phyloP scores from a whole-genome alignment of 2,888 invertebrate species.

The Anthrax anthrax region DNA sequence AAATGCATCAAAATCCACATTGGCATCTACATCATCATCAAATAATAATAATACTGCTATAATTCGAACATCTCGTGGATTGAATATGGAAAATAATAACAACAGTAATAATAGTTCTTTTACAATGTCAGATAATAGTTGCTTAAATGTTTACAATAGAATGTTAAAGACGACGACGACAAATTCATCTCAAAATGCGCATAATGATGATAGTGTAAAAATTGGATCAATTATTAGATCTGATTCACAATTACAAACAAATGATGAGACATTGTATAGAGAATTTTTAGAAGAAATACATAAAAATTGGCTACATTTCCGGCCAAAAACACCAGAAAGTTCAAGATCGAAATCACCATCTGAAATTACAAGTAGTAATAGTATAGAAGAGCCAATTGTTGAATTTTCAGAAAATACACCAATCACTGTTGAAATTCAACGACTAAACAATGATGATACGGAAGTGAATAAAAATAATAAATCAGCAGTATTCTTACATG shows the following conservation, averaged over 20 bases:
- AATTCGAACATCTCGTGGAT: background rate
- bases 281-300: slow-evolving; percentile 30
- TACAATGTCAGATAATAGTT: background rate
- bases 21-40: background rate
- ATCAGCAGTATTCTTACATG: slow-evolving; percentile 8
- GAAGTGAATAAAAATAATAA: slow-evolving; percentile 7
- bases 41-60: background rate
- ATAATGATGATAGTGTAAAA: slow-evolving; percentile 1
- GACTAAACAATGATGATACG: slow-evolving; percentile 12
- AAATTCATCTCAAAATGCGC: background rate
- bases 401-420: slow-evolving; percentile 29
- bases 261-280: slow-evolving; percentile 15
- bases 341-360: background rate
- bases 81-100: background rate
- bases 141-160: too few species aligned
- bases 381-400: slow-evolving; percentile 16
- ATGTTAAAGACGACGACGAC: background rate
- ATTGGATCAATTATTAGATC: slow-evolving; percentile 1
- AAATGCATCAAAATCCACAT: slow-evolving; percentile 11
- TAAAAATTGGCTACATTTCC: slow-evolving; percentile 33
- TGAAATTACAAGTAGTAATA: too few species aligned
- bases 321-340: slow-evolving; percentile 28
- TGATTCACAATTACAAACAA: background rate
- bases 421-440: slow-evolving; percentile 27
- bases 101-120: background rate